Evolutionary conservation across 2,797 vertebrate species (phyloP).

Genomic region (Pseudocheirus occidentalis): DNA sequence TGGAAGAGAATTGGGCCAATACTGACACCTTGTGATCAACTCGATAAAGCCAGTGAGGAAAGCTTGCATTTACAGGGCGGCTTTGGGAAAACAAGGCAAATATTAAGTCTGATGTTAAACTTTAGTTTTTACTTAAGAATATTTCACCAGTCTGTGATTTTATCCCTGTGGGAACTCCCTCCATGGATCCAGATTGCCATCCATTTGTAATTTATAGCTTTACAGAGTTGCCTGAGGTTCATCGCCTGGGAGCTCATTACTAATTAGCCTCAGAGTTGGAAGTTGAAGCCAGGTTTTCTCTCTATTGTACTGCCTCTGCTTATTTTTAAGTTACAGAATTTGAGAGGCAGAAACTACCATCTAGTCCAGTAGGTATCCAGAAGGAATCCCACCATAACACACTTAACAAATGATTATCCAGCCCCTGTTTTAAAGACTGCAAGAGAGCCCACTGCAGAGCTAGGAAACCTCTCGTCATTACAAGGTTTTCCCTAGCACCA

Average conservation of each 20-base stretch:
- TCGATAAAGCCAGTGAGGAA: neutral
- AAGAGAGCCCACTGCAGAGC: neutral
- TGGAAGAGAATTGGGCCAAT: neutral
- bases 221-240: neutral
- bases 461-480: neutral
- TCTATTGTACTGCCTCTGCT: neutral
- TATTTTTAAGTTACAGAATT: neutral
- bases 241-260: neutral
- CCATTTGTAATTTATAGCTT: neutral
- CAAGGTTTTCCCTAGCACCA: neutral
- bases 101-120: neutral
- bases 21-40: neutral
- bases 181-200: neutral
- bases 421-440: neutral
- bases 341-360: neutral
- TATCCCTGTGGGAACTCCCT: neutral
- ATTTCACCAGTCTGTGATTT: neutral
- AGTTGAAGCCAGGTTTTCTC: neutral
- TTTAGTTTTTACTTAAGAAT: neutral
- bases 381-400: neutral
- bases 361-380: neutral
- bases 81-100: neutral
- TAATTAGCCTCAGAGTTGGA: neutral
- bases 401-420: neutral
- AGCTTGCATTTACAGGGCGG: neutral